These are phyloP conservation scores for Esox masquinongy DNA, from an alignment of 2,797 vertebrate species.

Conservation along the genomic window DNA sequence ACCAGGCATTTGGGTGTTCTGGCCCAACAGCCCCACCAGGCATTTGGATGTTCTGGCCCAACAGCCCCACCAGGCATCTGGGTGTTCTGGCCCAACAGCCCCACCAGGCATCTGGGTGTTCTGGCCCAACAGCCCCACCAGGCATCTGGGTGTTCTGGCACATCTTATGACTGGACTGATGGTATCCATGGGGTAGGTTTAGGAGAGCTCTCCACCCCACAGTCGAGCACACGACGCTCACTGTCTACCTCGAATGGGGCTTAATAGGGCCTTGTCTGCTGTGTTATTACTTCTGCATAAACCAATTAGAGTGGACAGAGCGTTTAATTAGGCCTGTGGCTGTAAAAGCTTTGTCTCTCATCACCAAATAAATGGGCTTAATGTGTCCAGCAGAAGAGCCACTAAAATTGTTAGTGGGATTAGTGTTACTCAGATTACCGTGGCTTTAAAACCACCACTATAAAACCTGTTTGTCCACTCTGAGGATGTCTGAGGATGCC, in stretches of 20 bases:
- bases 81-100: not conserved
- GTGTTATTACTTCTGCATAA: constrained; percentile 50
- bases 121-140: not conserved
- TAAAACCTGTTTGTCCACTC: constrained; percentile 71
- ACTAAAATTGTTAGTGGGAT: not conserved
- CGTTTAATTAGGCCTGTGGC: constrained; percentile 54
- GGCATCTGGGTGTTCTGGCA: constrained; percentile 2
- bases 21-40: too few relatives aligned
- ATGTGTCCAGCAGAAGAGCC: constrained; percentile 17
- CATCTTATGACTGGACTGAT: constrained; percentile 19
- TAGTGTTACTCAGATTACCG: constrained; percentile 10
- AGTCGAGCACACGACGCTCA: constrained; percentile 15
- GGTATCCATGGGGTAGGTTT: constrained; percentile 26
- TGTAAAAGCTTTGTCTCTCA: constrained; percentile 42
- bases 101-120: not conserved
- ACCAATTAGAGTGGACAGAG: constrained; percentile 53
- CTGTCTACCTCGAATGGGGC: constrained; percentile 8
- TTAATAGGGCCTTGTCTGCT: constrained; percentile 36
- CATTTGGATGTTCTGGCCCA: too few relatives aligned
- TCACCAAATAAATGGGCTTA: constrained; percentile 20
- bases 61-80: too few relatives aligned
- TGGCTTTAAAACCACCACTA: constrained; percentile 47
- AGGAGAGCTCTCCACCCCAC: constrained; percentile 44
- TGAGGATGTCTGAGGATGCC: constrained; percentile 64
- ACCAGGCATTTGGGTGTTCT: too few relatives aligned